Evolutionary conservation across 2,113 vertebrate species (phyloP).

Genomic region (Pluvialis apricaria): DNA sequence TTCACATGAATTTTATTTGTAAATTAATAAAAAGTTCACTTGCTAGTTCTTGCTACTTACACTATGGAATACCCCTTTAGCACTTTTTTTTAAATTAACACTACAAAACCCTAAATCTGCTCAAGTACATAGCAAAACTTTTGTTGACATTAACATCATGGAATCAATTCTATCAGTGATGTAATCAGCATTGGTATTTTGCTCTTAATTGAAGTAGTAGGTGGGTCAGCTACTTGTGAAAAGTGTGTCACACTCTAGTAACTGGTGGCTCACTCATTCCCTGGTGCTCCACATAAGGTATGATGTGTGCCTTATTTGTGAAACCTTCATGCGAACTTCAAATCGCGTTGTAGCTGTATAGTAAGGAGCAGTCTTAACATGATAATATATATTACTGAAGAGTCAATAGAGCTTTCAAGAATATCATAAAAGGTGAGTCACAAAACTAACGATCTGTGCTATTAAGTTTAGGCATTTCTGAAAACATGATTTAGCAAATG

Average conservation of each 20-base stretch:
- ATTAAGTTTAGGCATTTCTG: neutral
- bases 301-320: neutral
- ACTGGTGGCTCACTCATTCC: neutral
- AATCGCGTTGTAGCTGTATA: neutral
- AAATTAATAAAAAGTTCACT: neutral
- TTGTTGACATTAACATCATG: neutral
- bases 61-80: neutral
- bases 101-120: neutral
- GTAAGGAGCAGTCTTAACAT: neutral
- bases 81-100: neutral
- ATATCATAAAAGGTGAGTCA: neutral
- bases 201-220: neutral
- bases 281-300: neutral
- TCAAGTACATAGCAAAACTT: neutral
- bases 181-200: neutral
- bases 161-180: neutral
- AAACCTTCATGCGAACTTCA: neutral
- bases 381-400: neutral
- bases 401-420: neutral
- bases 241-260: neutral
- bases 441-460: neutral
- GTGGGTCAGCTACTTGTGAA: neutral
- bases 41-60: neutral
- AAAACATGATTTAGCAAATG: slow-evolving; percentile 1
- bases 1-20: neutral